Evolutionary conservation across 2,113 vertebrate species (phyloP).

Genomic region (Dolichotis patagonum): DNA sequence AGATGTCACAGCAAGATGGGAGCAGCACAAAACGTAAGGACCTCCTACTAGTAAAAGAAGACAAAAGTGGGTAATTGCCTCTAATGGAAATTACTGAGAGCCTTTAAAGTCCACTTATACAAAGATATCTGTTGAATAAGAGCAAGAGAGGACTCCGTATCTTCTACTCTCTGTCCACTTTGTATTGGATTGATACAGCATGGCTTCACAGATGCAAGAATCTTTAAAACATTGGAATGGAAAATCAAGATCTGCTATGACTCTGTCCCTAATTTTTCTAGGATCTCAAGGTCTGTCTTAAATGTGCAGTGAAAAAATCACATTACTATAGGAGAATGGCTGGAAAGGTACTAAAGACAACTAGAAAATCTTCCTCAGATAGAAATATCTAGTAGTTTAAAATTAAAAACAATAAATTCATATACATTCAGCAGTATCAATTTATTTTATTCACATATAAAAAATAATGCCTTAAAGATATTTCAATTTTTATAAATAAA

Average conservation of each 20-base stretch:
- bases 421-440: not conserved
- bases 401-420: not conserved
- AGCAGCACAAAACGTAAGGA: not conserved
- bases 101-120: not conserved
- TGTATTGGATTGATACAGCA: not conserved
- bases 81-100: not conserved
- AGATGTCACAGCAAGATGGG: not conserved
- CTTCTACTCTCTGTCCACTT: not conserved
- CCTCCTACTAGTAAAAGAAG: not conserved
- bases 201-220: not conserved
- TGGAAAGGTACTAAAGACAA: not conserved
- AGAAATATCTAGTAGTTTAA: not conserved
- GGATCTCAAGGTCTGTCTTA: not conserved
- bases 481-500: not conserved
- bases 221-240: not conserved
- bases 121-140: not conserved
- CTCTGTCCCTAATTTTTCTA: not conserved
- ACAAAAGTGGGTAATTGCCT: not conserved
- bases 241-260: not conserved
- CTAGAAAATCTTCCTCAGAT: not conserved
- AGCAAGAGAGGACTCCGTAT: not conserved
- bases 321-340: not conserved
- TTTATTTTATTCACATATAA: not conserved
- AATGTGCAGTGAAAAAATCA: not conserved
- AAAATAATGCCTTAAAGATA: not conserved